phyloP scores from a whole-genome alignment of 2,888 invertebrate species.

The Phrixothrix hirtus region DNA sequence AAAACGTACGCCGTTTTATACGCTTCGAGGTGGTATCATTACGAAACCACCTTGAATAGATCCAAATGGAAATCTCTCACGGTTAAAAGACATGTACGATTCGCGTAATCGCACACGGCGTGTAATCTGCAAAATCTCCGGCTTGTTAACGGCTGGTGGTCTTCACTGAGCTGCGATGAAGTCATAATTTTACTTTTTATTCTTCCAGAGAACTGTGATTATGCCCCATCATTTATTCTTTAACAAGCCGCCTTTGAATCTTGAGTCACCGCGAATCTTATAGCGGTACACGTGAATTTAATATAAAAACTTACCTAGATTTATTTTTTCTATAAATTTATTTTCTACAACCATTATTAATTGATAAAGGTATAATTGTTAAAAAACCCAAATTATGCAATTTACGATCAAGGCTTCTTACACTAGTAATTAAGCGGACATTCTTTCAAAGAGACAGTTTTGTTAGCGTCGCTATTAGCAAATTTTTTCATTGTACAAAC shows the following conservation, averaged over 20 bases:
- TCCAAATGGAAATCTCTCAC: constrained; percentile 17
- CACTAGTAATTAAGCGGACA: too few species aligned
- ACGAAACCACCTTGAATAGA: constrained; percentile 14
- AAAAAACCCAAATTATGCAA: too few species aligned
- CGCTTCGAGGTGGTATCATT: constrained; percentile 15
- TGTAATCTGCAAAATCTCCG: constrained; percentile 36
- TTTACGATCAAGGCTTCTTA: too few species aligned
- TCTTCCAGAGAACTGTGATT: constrained; percentile 36
- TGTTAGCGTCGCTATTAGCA: too few species aligned
- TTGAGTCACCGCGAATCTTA: constrained; percentile 24
- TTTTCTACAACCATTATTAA: too few species aligned
- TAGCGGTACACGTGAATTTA: constrained; percentile 22
- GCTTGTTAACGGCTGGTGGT: constrained; percentile 39
- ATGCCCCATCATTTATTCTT: constrained; percentile 39
- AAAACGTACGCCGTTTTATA: constrained; percentile 19
- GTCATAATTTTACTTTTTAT: constrained; percentile 38
- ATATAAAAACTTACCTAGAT: constrained; percentile 17
- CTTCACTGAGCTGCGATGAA: constrained; percentile 37
- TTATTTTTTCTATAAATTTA: too few species aligned
- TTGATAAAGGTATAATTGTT: too few species aligned
- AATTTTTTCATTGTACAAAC: too few species aligned
- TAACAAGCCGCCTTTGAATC: constrained; percentile 39
- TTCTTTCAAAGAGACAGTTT: too few species aligned
- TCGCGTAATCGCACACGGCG: constrained; percentile 34
- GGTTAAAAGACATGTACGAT: constrained; percentile 14